Evolutionary conservation across 2,888 invertebrate genomes (phyloP), one percentile per base, ranked within the genome.

Genomic region (Anorthoa munda): DNA sequence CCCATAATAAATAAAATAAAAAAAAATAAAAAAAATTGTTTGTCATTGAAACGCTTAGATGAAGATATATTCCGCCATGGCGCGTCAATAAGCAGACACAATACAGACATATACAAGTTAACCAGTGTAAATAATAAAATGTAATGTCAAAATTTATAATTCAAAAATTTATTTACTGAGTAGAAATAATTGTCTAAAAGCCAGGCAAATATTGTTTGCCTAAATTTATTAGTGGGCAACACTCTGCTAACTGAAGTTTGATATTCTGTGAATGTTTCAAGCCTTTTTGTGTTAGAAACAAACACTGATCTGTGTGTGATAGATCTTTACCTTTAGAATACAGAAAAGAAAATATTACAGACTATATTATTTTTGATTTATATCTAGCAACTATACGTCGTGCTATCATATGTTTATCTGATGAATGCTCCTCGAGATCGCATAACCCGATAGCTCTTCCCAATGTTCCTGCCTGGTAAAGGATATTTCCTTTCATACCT

Each of bases 401-500:
- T 56, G 39, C 15, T 65, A 75, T 67, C 50, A 51, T 60, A 74
- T 31, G 64, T 70, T 50, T 76, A 66, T 74, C 64, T 72, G 74
- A 74, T 76, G 64, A 74, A 84, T 67, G 45, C 72, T 69, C 53
- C 58, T 61, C 45, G 31, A 82, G 68, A 73, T 85, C 61, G 64
- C 63, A 73, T 71, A 68, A 61, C 61, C 56, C 69, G 75, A 84
- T 82, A 66, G 51, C 51, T 13, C 18, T 53, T 51, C 58, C 53
- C 31, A 73, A 66, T 63, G 60, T 69, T 50, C 65, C 46, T 64
- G 64, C 65, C 51, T 77, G 73, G 70, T 76, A 82, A 83, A 84
- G 78, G 48, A 79, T 81, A 79, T 83, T 82, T 73, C 72, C 82
- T 84, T 79, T 85, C 72, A 73, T 82, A 78, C 82, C 74, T 81